Evolutionary conservation across 2,113 vertebrate species (phyloP).

Genomic region (Megaceryle maxima): DNA sequence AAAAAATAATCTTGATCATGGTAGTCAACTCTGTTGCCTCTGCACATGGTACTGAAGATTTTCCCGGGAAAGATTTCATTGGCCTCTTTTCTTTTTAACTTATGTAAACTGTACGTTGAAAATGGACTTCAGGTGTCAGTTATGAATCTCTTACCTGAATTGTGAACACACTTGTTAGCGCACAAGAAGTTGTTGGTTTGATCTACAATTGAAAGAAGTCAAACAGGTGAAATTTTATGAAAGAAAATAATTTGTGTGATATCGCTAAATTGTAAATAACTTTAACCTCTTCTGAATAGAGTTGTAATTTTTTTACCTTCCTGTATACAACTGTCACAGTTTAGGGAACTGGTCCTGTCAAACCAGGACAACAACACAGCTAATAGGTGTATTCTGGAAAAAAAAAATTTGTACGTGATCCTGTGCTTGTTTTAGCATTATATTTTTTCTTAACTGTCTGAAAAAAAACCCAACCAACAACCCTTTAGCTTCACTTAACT

Average conservation of each 20-base stretch:
- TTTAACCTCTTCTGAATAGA: neutral
- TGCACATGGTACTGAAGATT: neutral
- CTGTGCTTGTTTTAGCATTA: neutral
- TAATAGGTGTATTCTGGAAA: neutral
- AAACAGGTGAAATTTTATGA: neutral
- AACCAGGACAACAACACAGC: too few relatives aligned
- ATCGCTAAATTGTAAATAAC: neutral
- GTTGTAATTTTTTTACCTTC: neutral
- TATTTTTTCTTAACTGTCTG: neutral
- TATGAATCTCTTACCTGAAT: neutral
- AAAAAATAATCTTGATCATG: neutral
- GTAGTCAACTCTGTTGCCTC: neutral
- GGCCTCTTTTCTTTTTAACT: neutral
- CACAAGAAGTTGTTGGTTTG: neutral
- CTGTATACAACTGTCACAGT: neutral
- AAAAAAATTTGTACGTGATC: neutral
- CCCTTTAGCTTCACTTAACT: neutral
- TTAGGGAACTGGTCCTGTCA: too few relatives aligned
- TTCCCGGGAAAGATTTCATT: neutral
- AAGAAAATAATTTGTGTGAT: neutral
- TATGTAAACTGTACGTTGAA: neutral
- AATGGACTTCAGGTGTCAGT: neutral
- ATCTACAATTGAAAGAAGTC: neutral
- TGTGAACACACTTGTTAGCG: neutral
- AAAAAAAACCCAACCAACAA: neutral